Percentiles rank a stretch among this genome's conserved stretches.
Evolutionary conservation across 2,888 invertebrate species (phyloP).

Genomic region (Athalia cordata): DNA sequence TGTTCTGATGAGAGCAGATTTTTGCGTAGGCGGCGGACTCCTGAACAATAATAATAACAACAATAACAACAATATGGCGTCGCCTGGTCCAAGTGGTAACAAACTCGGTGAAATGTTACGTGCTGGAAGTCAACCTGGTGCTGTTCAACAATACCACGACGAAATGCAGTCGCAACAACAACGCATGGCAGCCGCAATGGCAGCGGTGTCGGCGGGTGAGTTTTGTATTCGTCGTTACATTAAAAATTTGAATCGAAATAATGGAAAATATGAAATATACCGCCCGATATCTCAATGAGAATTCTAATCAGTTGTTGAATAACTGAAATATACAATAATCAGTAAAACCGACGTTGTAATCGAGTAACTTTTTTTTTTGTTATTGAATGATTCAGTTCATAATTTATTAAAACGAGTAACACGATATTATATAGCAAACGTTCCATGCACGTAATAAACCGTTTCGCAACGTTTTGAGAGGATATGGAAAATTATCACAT

Average conservation of each 20-base stretch:
- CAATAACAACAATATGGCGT: slow-evolving; percentile 77
- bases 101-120: slow-evolving; percentile 72
- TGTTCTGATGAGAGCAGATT: slow-evolving; percentile 72
- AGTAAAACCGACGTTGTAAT: too few relatives aligned
- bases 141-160: slow-evolving; percentile 72
- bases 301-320: too few relatives aligned
- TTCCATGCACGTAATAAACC: neutral
- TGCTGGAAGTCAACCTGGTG: slow-evolving; percentile 68
- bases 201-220: slow-evolving; percentile 71
- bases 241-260: neutral
- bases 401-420: too few relatives aligned
- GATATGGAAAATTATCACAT: too few relatives aligned
- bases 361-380: too few relatives aligned
- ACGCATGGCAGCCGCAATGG: slow-evolving; percentile 72
- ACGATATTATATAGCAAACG: neutral
- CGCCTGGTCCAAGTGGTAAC: slow-evolving; percentile 71
- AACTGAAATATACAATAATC: too few relatives aligned
- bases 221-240: neutral
- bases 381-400: too few relatives aligned
- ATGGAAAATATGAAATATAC: neutral
- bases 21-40: slow-evolving; percentile 79
- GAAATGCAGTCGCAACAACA: slow-evolving; percentile 81
- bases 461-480: too few relatives aligned
- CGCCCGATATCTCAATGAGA: too few relatives aligned
- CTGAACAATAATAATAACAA: slow-evolving; percentile 83